Evolutionary conservation across 1,140 invertebrate species (phyloP).

Genomic region (Drosophila miranda): DNA sequence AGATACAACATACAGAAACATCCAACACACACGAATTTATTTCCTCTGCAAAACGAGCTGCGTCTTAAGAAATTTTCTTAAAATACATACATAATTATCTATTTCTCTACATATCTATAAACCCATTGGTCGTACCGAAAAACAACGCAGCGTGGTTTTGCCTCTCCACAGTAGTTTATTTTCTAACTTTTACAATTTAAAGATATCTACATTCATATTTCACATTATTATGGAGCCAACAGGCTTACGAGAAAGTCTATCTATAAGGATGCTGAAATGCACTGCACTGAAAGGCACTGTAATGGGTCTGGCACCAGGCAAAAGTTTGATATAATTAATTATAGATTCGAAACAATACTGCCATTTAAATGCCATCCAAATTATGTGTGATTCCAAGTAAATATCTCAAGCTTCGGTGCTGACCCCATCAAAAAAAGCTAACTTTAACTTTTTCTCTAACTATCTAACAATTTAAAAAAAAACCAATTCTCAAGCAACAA

Average conservation of each 20-base stretch:
- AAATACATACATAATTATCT: not conserved
- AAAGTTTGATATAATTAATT: conserved; percentile 31
- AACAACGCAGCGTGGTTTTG: conserved; percentile 25
- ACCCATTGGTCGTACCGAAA: conserved; percentile 10
- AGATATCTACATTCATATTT: conserved; percentile 26
- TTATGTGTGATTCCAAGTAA: not conserved
- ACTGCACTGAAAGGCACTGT: conserved; percentile 44
- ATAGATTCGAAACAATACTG: not conserved
- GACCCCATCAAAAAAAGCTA: conserved; percentile 32
- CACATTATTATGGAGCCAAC: conserved; percentile 50
- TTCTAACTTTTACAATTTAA: conserved; percentile 34
- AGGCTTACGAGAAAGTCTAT: conserved; percentile 31
- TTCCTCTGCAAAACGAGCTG: conserved; percentile 35
- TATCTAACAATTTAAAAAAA: conserved; percentile 57
- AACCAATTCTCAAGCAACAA: conserved; percentile 58
- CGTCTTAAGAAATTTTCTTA: conserved; percentile 19
- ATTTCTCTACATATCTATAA: not conserved
- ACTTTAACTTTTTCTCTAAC: conserved; percentile 69
- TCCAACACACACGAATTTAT: conserved; percentile 30
- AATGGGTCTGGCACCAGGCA: conserved; percentile 9
- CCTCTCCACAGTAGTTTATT: conserved; percentile 47
- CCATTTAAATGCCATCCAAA: too few species aligned
- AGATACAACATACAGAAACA: conserved; percentile 41
- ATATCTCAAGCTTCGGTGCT: conserved; percentile 32
- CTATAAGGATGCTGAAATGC: conserved; percentile 46